phyloP scores from a whole-genome alignment of 1,140 invertebrate species.

The Cyclina sinensis region DNA sequence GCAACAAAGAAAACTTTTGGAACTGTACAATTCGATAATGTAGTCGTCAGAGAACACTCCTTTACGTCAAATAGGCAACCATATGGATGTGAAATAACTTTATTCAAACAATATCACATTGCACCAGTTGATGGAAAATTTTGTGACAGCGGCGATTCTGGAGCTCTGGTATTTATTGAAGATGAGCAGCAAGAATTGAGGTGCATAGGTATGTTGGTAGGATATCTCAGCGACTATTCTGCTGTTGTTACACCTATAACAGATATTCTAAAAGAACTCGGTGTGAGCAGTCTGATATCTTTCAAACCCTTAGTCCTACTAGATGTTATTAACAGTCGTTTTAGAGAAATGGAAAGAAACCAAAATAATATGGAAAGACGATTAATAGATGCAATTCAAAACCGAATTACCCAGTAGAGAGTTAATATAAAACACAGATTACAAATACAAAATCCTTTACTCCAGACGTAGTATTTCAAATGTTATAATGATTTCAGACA shows the following conservation, averaged over 20 bases:
- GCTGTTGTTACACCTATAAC: slow-evolving; percentile 16
- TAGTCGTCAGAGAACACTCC: background rate
- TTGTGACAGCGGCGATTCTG: background rate
- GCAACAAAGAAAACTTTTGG: background rate
- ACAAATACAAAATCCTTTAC: too few relatives aligned
- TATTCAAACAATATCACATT: background rate
- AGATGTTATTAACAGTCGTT: too few relatives aligned
- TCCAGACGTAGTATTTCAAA: too few relatives aligned
- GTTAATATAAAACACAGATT: too few relatives aligned
- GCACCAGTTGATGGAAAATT: background rate
- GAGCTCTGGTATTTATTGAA: background rate
- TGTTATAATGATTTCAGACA: too few relatives aligned
- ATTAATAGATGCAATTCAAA: too few relatives aligned
- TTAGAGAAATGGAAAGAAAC: too few relatives aligned
- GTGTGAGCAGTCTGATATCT: background rate
- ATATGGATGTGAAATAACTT: background rate
- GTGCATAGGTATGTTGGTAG: background rate
- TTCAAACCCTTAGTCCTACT: too few relatives aligned
- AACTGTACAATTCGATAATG: background rate
- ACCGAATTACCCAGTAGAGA: too few relatives aligned
- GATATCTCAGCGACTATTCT: background rate
- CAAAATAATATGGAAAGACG: too few relatives aligned
- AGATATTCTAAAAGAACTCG: background rate
- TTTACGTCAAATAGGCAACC: background rate
- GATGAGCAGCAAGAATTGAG: background rate